Base-by-base conservation (phyloP, 2,797 vertebrate species). In the Buphagus erythrorhynchus region DNA sequence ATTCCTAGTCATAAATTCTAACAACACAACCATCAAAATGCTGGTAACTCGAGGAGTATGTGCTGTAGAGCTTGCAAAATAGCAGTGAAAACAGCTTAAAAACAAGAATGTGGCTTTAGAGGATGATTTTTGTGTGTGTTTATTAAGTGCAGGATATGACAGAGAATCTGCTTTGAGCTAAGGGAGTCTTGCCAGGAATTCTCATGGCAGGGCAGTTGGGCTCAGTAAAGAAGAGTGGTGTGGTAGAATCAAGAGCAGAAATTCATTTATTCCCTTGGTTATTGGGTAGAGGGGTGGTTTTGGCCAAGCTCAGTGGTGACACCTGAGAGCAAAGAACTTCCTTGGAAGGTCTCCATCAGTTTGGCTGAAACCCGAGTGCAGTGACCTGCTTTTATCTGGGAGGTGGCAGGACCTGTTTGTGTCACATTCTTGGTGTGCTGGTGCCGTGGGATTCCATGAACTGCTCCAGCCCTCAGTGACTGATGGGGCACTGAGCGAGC, bases 251-350 rank as follows among this genome's bases (percentile, higher is more conserved):
- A 29, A 14, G 55, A 88, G 49, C 73, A 87, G 77, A 82, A 79
- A 63, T 45, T n/a, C 0, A 35, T 79, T 45, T 5, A 3, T 85
- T 76, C 59, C 4, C 24, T 42, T 28, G 16, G 29, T n/a, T 1
- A 14, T 18, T 73, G 77, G 58, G 79, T 45, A 79, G 1, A 49
- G 2, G 5, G 52, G 42, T 75, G 59, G 25, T 49, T 75, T 49
- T 65, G 58, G 3, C 36, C 0, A 1, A 67, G 76, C 76, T 61
- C 38, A n/a, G 68, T 10, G 0, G 0, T 46, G 83, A 63, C 21
- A 85, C 52, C 43, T 4, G 57, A 82, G 29, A 88, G 74, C 84
- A n/a, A 29, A 31, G 33, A 57, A 3, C 69, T 84, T 68, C 20
- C 13, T 15, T 40, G 46, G 1, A 8, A 36, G 33, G 16, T 85